These are phyloP conservation scores for Drosophila truncata DNA, from an alignment of 1,140 invertebrate genomes.

Conservation along the genomic window DNA sequence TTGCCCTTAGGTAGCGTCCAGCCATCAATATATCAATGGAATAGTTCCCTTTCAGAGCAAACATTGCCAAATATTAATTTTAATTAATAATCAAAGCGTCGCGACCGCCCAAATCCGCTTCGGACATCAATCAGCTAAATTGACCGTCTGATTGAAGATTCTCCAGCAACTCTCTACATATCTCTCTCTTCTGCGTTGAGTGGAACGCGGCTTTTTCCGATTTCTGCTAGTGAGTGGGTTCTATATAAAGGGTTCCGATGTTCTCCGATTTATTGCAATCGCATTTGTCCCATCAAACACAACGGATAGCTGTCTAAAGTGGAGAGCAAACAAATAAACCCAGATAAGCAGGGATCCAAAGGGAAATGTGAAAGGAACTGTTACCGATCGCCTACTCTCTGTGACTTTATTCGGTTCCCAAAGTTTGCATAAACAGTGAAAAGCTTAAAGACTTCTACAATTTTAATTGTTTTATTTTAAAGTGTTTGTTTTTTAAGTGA, in stretches of 20 bases:
- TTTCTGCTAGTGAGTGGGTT: slow-evolving; percentile 1
- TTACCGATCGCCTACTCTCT: slow-evolving; percentile 13
- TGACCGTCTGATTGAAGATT: slow-evolving; percentile 46
- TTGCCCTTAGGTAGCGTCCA: slow-evolving; percentile 11
- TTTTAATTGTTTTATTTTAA: slow-evolving; percentile 13
- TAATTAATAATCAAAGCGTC: slow-evolving; percentile 39
- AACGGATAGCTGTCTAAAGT: not conserved
- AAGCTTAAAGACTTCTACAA: not conserved
- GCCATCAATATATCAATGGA: slow-evolving; percentile 4
- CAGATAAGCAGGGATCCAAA: slow-evolving; percentile 21
- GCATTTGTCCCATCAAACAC: slow-evolving; percentile 10
- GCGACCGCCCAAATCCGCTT: slow-evolving; percentile 34
- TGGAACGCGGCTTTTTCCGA: slow-evolving; percentile 12
- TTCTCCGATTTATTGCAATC: slow-evolving; percentile 14
- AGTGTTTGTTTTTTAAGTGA: slow-evolving; percentile 13
- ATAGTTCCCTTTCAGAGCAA: slow-evolving; percentile 19
- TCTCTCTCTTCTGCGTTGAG: slow-evolving; percentile 3
- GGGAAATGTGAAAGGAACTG: slow-evolving; percentile 11
- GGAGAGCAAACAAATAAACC: not conserved
- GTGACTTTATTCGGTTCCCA: slow-evolving; percentile 1
- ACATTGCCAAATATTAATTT: slow-evolving; percentile 46
- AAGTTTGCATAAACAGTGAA: not conserved
- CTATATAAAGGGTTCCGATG: slow-evolving; percentile 39
- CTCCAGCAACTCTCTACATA: slow-evolving; percentile 9
- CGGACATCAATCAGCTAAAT: slow-evolving; percentile 62